phyloP scores from a whole-genome alignment of 2,797 vertebrate species.

The Pangasius djambal region DNA sequence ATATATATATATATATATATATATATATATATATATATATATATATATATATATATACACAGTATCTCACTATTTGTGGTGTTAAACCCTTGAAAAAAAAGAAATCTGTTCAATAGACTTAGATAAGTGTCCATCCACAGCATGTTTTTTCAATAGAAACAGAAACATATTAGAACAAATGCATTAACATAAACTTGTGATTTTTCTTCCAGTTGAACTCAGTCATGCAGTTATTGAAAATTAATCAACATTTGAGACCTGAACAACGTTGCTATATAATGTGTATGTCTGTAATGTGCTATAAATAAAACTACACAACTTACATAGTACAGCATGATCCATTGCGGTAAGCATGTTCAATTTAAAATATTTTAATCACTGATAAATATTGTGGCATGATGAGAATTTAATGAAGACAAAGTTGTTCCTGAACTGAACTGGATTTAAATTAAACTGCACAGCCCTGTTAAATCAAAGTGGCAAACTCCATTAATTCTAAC shows the following conservation, averaged over 20 bases:
- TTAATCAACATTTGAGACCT: not conserved
- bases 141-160: not conserved
- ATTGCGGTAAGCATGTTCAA: constrained; percentile 50
- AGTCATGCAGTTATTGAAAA: not conserved
- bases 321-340: constrained; percentile 15
- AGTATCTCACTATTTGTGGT: too few species aligned
- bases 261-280: too few species aligned
- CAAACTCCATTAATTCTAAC: constrained; percentile 74
- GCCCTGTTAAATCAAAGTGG: constrained; percentile 67
- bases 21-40: too few species aligned
- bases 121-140: not conserved
- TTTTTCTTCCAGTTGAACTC: not conserved
- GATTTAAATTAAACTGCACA: constrained; percentile 76
- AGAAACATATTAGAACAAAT: not conserved
- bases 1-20: too few species aligned
- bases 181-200: not conserved
- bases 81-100: too few species aligned
- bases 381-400: constrained; percentile 72
- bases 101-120: not conserved
- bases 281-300: not conserved
- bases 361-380: constrained; percentile 73
- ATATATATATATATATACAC: too few species aligned
- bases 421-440: constrained; percentile 69
- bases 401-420: constrained; percentile 71
- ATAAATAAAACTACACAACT: constrained; percentile 33